Evolutionary conservation across 2,888 invertebrate genomes (phyloP), one percentile per base, ranked within the genome.

Genomic region (Brachypterus glaber): DNA sequence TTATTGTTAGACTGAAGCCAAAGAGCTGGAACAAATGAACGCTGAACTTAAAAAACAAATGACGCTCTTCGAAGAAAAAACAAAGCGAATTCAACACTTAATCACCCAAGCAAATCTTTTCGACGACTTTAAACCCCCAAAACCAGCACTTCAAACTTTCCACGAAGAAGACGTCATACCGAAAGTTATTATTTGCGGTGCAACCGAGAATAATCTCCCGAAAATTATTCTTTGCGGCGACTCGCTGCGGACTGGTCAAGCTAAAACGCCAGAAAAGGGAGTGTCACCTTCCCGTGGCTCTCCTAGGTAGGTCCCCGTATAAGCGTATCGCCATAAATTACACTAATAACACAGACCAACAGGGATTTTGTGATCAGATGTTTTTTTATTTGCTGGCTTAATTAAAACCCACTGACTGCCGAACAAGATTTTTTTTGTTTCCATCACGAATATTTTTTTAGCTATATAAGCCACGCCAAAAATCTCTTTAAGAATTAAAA

Each of bases 51-150:
- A 74, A 35, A 64, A 69, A 2, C 78, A 77, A 52, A 70, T 79
- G 68, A 67, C 69, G 13, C 67, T 76, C 26, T 74, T 79, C 42
- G 78, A 79, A 46, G 64, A 68, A 12, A 71, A 77, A 41, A 79
- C 78, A 0, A 69, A 66, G 50, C 68, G 65, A 30, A 66, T 79
- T 25, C 18, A 16, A 7, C 33, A 21, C 12, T 16, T 40, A 12
- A 67, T 77, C 9, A 71, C 68, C 0, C 59, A 65, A 39, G 54
- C 60, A 2, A 63, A 64, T 36, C 37, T 61, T 14, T 54, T 60
- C n/a, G 62, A 65, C 41, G 56, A 60, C 14, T 60, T 63, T 40
- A 58, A 48, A 45, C 42, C 51, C 32, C 36, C 59, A n/a, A 46
- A 49, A 9, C 46, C 53, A 1, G 36, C 48, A 4, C 34, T 53